These are phyloP conservation scores for Selene dorsalis DNA, from an alignment of 2,797 vertebrate genomes.

Conservation along the genomic window DNA sequence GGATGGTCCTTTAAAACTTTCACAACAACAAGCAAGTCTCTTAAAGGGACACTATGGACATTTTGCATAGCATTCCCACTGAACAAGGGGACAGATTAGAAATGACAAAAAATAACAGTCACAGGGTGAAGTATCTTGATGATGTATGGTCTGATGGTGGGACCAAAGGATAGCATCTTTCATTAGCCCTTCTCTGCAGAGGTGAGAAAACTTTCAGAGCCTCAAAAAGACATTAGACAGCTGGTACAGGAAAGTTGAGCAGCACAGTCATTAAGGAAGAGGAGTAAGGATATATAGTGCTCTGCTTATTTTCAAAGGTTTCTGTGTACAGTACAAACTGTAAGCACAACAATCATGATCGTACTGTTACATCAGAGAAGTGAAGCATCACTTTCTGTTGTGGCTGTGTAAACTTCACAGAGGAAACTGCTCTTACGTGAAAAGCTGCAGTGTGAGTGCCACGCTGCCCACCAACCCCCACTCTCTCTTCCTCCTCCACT, in stretches of 20 bases:
- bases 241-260: no score
- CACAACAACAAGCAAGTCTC: background rate
- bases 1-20: conserved; percentile 8
- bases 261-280: no score
- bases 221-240: background rate
- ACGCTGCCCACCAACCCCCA: conserved; percentile 52
- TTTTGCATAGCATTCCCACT: background rate
- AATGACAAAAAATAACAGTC: background rate
- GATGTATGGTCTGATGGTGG: no score
- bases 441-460: conserved; percentile 36
- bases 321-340: background rate
- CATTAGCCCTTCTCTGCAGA: background rate
- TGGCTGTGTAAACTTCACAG: conserved; percentile 11
- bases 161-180: background rate
- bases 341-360: background rate
- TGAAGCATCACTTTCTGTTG: background rate
- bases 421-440: conserved; percentile 59
- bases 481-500: conserved; percentile 63
- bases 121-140: background rate
- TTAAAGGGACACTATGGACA: background rate
- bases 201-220: background rate
- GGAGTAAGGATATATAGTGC: no score
- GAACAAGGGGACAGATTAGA: background rate
- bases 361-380: conserved; percentile 3
- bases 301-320: background rate